Conservation (phyloP, 2,113 vertebrate species). For the Sinosuthora webbiana region DNA sequence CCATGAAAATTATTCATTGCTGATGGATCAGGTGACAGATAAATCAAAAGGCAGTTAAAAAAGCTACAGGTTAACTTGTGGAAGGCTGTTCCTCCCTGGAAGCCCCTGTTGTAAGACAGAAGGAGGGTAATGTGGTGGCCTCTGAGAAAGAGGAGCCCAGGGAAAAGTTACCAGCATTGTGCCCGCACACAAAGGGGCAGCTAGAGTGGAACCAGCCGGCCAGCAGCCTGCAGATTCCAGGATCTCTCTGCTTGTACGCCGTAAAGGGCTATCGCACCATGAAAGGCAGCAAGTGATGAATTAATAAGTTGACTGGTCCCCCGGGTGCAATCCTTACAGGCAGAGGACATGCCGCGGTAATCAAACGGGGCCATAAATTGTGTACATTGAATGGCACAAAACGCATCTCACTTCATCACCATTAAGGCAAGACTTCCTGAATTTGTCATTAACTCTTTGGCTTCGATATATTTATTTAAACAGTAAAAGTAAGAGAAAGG, state of each 20-base stretch:
- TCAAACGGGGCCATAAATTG: conserved; percentile 82
- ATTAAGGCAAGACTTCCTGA: conserved; percentile 72
- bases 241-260: conserved; percentile 73
- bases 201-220: conserved; percentile 81
- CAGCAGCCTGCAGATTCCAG: conserved; percentile 77
- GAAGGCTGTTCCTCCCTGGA: conserved; percentile 74
- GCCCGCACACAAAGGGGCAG: conserved; percentile 81
- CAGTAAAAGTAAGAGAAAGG: conserved; percentile 58
- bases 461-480: conserved; percentile 73
- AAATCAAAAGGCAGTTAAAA: conserved; percentile 90
- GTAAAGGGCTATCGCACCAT: conserved; percentile 73
- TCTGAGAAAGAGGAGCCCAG: conserved; percentile 47
- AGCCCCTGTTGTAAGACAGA: conserved; percentile 72
- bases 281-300: conserved; percentile 81
- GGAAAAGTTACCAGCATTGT: conserved; percentile 77
- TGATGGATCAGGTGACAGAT: conserved; percentile 97
- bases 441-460: conserved; percentile 70
- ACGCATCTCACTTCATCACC: conserved; percentile 68
- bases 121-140: conserved; percentile 36
- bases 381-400: conserved; percentile 63
- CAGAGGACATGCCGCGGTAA: conserved; percentile 77
- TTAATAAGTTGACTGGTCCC: conserved; percentile 87
- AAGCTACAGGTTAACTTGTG: conserved; percentile 93
- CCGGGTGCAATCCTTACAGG: conserved; percentile 81
- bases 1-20: conserved; percentile 99